These are phyloP conservation scores for Drosophila arizonae DNA, from an alignment of 1,140 invertebrate species.

Conservation along the genomic window DNA sequence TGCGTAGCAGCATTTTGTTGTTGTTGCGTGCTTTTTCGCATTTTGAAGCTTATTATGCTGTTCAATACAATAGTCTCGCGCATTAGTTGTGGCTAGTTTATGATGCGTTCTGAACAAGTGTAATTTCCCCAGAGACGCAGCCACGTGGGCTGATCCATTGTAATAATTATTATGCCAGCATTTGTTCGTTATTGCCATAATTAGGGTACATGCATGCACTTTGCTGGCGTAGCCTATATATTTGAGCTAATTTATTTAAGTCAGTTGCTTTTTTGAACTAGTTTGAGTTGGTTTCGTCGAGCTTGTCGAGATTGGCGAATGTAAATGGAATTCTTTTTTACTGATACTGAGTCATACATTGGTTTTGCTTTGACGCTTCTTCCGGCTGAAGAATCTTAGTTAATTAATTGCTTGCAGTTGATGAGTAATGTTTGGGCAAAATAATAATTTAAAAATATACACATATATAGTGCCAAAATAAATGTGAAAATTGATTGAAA, in stretches of 20 bases:
- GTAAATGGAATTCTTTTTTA: constrained; percentile 3
- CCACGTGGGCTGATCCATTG: constrained; percentile 16
- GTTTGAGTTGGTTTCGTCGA: constrained; percentile 52
- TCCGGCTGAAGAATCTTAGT: constrained; percentile 40
- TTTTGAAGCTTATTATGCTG: constrained; percentile 32
- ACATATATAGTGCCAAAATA: constrained; percentile 11
- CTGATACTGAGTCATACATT: constrained; percentile 31
- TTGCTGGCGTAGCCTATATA: constrained; percentile 22
- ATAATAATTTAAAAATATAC: constrained; percentile 15
- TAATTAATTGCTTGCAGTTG: constrained; percentile 28
- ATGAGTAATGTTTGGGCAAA: constrained; percentile 25
- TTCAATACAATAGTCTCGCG: constrained; percentile 26
- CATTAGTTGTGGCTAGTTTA: constrained; percentile 37
- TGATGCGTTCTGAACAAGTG: constrained; percentile 14
- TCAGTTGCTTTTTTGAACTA: constrained; percentile 29
- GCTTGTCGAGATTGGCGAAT: constrained; percentile 30
- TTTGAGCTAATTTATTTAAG: constrained; percentile 35
- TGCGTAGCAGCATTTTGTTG: constrained; percentile 24
- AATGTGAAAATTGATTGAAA: constrained; percentile 7
- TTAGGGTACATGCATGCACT: constrained; percentile 7
- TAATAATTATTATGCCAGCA: constrained; percentile 39
- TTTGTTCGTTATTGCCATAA: constrained; percentile 45
- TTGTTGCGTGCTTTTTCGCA: constrained; percentile 27
- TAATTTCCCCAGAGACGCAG: constrained; percentile 24
- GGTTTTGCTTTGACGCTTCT: constrained; percentile 27